Percentiles rank a stretch among this genome's conserved stretches.
Conservation (phyloP, 1,140 invertebrate species). For the Pentalonia nigronervosa region DNA sequence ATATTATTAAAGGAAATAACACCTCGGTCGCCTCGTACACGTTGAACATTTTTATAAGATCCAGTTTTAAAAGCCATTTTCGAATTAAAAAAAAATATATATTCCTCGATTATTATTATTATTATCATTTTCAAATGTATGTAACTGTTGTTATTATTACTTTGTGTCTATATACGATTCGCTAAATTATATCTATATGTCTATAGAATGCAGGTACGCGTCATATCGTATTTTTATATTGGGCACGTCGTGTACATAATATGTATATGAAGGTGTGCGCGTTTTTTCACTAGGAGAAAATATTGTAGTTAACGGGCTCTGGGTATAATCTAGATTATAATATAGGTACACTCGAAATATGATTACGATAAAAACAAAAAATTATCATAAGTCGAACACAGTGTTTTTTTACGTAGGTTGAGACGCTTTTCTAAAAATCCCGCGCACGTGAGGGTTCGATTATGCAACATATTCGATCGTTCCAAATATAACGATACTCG, state of each 20-base stretch:
- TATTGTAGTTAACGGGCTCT: background rate
- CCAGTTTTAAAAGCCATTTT: background rate
- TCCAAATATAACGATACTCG: background rate
- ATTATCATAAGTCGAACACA: background rate
- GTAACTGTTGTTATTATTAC: background rate
- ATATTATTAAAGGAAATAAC: background rate
- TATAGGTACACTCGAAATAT: background rate
- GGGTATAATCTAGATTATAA: constrained; percentile 5
- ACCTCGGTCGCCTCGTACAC: too few relatives aligned
- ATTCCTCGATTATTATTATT: background rate
- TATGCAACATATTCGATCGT: background rate
- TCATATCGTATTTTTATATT: background rate
- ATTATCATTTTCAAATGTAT: background rate
- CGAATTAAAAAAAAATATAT: background rate
- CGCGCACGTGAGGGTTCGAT: background rate
- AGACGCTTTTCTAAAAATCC: background rate
- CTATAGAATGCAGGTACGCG: background rate
- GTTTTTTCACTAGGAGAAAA: background rate
- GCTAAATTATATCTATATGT: background rate
- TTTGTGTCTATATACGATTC: background rate
- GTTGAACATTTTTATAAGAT: background rate
- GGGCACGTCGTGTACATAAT: background rate
- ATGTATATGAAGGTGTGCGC: background rate
- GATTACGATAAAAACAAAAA: background rate
- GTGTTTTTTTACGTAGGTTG: background rate